Percentiles rank a stretch among this genome's conserved stretches.
These are phyloP conservation scores for Latrodectus geometricus DNA, from an alignment of 1,140 invertebrate genomes.

Conservation along the genomic window DNA sequence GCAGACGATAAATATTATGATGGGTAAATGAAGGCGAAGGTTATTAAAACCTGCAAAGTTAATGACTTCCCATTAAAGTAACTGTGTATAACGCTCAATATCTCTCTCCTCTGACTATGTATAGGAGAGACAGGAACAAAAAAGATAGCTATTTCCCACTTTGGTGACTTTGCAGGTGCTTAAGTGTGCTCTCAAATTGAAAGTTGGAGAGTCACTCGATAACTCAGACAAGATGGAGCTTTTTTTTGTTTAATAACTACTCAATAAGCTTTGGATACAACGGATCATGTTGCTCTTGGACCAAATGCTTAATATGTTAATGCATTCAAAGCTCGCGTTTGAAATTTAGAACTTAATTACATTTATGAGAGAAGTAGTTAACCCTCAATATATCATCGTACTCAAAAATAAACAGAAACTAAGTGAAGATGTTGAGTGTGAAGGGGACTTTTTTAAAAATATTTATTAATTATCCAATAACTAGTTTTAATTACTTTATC, in stretches of 20 bases:
- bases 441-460: no score
- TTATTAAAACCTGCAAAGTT: constrained; percentile 55
- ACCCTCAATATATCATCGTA: no score
- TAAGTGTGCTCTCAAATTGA: constrained; percentile 5
- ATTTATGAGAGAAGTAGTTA: no score
- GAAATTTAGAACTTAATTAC: no score
- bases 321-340: no score
- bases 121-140: not conserved
- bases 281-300: no score
- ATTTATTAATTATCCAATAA: no score
- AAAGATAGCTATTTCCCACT: constrained; percentile 23
- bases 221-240: constrained; percentile 11
- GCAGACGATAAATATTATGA: constrained; percentile 51
- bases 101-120: not conserved
- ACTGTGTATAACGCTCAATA: constrained; percentile 31
- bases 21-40: constrained; percentile 22
- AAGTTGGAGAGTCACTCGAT: constrained; percentile 30
- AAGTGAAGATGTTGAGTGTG: no score
- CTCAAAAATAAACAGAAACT: no score
- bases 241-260: constrained; percentile 5
- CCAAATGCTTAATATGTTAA: no score
- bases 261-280: not conserved
- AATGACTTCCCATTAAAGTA: constrained; percentile 57
- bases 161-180: constrained; percentile 13
- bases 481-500: no score